Base-by-base conservation (phyloP, 2,888 invertebrate genomes). In the Laspeyria flexula region DNA sequence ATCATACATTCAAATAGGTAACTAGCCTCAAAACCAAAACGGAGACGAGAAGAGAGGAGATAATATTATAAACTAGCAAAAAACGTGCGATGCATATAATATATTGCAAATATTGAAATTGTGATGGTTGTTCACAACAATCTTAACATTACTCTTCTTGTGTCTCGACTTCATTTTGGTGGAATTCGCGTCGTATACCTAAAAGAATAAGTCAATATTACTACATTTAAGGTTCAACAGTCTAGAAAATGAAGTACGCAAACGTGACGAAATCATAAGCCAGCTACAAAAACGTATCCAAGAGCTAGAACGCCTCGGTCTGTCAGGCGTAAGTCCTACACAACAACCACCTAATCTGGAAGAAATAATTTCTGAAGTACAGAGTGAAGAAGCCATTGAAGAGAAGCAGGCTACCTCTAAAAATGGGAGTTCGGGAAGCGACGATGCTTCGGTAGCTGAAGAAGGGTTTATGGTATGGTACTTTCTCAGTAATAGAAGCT, bases 221-320 rank as follows among this genome's bases (percentile, higher is more conserved):
- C n/a, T n/a, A n/a, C 12, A 1, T 75, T 75, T 50, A 60, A 93
- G 96, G 50, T 96, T 96, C 77, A 94, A 95, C 52, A 95, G 94
- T 60, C 90, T 97, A 80, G 96, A 97, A 84, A 93, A 95, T 55
- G 97, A 97, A 86, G 95, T 97, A n/a, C 92, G 94, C 25, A 95
- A 95, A 72, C 93, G 97, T 29, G 97, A 97, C 78, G 96, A 96
- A 75, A 95, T 97, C 53, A 97, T 97, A 70, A 94, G 93, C 43
- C 95, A 96, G 78, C 93, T 97, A 31, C 96, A 96, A 79, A 93
- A 93, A 65, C 93, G 96, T 72, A 96, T 96, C 71, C 93, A 94
- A 79, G 94, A 96, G 76, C 77, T 96, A 65, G 95, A 96, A 77
- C 85, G 80, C 45, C 56, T 87, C 34, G 90, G 90, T 1, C 56